Evolutionary conservation across 2,797 vertebrate species (phyloP).

Genomic region (Brachyrhaphis roseni): DNA sequence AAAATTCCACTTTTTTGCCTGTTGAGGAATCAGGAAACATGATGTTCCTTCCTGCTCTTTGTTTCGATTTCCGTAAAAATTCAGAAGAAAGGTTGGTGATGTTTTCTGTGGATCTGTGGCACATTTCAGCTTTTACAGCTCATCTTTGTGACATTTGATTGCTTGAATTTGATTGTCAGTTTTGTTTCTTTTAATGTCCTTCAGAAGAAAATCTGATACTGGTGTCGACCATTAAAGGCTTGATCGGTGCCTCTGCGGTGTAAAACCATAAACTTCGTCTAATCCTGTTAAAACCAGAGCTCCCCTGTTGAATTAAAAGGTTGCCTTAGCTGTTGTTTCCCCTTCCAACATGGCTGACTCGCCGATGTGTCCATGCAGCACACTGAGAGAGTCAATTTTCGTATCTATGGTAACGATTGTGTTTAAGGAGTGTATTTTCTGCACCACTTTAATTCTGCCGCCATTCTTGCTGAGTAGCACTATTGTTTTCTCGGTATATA

Average conservation of each 20-base stretch:
- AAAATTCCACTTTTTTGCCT: not conserved
- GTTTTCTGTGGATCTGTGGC: not conserved
- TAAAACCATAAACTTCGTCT: not conserved
- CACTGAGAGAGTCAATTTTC: not conserved
- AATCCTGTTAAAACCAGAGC: not conserved
- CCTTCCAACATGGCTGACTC: constrained; percentile 2
- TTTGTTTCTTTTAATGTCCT: not conserved
- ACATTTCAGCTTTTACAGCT: not conserved
- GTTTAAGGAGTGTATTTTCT: not conserved
- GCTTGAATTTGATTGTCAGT: not conserved
- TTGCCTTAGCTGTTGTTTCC: not conserved
- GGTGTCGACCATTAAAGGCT: not conserved
- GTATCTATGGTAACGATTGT: constrained; percentile 6
- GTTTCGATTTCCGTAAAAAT: not conserved
- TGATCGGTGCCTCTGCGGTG: not conserved
- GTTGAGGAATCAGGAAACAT: not conserved
- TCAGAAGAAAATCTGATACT: not conserved
- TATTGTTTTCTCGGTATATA: not conserved
- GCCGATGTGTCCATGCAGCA: not conserved
- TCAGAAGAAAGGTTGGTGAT: not conserved
- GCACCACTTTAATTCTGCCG: constrained; percentile 1
- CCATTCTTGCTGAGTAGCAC: not conserved
- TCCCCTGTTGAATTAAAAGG: not conserved
- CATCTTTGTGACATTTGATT: not conserved
- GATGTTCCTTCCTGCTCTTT: not conserved